Percentiles rank a stretch among this genome's conserved stretches.
phyloP scores from a whole-genome alignment of 2,797 vertebrate species.

The Masticophis lateralis region DNA sequence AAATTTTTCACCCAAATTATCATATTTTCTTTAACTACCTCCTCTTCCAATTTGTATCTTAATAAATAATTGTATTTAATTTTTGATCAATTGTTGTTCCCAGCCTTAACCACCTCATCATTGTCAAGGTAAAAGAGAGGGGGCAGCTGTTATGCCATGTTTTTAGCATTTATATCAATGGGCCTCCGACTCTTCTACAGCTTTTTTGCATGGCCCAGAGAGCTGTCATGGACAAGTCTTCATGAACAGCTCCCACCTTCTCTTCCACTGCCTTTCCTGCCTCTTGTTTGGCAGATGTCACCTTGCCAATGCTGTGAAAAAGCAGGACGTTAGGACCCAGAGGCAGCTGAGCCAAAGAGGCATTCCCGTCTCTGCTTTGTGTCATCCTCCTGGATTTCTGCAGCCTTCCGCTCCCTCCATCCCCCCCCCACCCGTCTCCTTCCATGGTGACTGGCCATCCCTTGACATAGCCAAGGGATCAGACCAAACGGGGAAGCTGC shows the following conservation, averaged over 20 bases:
- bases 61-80: too few species aligned
- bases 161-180: background rate
- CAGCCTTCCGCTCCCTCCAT: slow-evolving; percentile 50
- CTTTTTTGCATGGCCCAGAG: background rate
- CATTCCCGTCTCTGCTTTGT: slow-evolving; percentile 50
- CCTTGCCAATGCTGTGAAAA: background rate
- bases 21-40: too few species aligned
- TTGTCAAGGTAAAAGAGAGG: background rate
- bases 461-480: slow-evolving; percentile 44
- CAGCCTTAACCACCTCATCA: background rate
- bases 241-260: too few species aligned
- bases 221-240: background rate
- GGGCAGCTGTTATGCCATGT: background rate
- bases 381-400: slow-evolving; percentile 54
- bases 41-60: too few species aligned
- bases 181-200: background rate
- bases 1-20: too few species aligned
- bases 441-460: slow-evolving; percentile 60
- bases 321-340: slow-evolving; percentile 74
- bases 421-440: slow-evolving; percentile 23
- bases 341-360: slow-evolving; percentile 56
- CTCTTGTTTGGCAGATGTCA: accelerated
- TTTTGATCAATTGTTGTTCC: background rate
- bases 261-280: background rate
- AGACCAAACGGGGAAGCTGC: slow-evolving; percentile 39